These are phyloP conservation scores for Serranus cabrilla DNA, from an alignment of 2,797 vertebrate species.

Conservation along the genomic window DNA sequence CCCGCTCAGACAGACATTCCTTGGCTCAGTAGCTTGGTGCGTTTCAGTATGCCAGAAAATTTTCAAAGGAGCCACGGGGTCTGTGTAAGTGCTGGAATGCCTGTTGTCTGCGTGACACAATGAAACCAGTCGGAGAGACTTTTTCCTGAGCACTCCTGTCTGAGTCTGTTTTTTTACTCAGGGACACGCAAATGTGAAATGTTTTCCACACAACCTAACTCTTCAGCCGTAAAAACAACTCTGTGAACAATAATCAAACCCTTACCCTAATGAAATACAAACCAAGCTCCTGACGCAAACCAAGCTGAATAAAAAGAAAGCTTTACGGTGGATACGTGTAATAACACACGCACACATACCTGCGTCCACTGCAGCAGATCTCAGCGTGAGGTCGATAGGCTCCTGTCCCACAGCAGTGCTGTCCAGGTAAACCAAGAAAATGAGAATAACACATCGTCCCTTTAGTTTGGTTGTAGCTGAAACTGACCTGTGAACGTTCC, in stretches of 20 bases:
- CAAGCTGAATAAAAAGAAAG: neutral
- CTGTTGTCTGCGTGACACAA: accelerated
- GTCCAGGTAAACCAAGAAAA: slow-evolving; percentile 4
- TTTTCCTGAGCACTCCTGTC: neutral
- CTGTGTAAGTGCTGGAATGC: neutral
- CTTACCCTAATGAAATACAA: neutral
- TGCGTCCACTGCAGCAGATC: slow-evolving; percentile 74
- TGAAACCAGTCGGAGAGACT: too few relatives aligned
- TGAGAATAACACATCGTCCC: slow-evolving; percentile 27
- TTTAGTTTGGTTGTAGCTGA: slow-evolving; percentile 14
- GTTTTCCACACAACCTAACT: neutral
- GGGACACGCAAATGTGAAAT: neutral
- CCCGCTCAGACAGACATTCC: slow-evolving; percentile 20
- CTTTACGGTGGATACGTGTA: accelerated
- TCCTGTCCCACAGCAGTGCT: slow-evolving; percentile 62
- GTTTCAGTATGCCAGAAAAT: accelerated
- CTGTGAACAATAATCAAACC: accelerated
- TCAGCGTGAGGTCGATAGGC: slow-evolving; percentile 26
- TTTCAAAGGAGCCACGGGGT: accelerated
- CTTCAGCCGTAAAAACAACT: neutral
- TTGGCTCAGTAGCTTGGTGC: neutral
- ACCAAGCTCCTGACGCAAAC: neutral
- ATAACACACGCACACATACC: slow-evolving; percentile 34
- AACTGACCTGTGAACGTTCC: slow-evolving; percentile 5
- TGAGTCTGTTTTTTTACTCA: neutral